These are phyloP conservation scores for Neotoxoptera formosana DNA, from an alignment of 1,140 invertebrate genomes.

Conservation along the genomic window DNA sequence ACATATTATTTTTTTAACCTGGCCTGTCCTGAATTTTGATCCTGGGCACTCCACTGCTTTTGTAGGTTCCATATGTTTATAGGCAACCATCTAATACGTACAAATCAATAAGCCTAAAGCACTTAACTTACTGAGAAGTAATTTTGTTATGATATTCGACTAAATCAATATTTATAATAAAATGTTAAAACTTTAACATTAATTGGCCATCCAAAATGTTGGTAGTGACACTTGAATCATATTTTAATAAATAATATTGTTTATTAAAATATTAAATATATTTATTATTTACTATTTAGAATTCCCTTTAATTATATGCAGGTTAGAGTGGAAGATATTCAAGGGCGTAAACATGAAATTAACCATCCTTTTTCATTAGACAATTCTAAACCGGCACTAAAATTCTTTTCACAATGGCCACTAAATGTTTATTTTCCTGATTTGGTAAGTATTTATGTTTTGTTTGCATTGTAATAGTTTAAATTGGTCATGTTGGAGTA, in stretches of 20 bases:
- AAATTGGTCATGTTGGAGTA: background rate
- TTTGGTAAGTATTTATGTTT: conserved; percentile 70
- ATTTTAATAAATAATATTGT: background rate
- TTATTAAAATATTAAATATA: background rate
- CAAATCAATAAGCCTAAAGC: background rate
- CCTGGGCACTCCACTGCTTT: too few relatives aligned
- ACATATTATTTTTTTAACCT: too few relatives aligned
- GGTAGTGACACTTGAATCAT: background rate
- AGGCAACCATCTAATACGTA: background rate
- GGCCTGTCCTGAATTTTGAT: too few relatives aligned
- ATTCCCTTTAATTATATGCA: conserved; percentile 62
- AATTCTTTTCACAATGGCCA: conserved; percentile 72
- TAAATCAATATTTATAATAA: background rate
- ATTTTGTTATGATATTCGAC: background rate
- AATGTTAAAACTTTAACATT: background rate
- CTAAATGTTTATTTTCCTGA: conserved; percentile 77
- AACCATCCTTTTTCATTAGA: conserved; percentile 82
- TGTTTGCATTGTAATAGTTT: background rate
- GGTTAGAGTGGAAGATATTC: conserved; percentile 71
- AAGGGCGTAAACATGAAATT: conserved; percentile 68
- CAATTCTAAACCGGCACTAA: conserved; percentile 72
- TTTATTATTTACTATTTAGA: conserved; percentile 60
- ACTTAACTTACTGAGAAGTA: background rate
- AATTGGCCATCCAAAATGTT: background rate
- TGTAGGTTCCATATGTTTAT: background rate